Evolutionary conservation across 92 coral and sea anemone species (phyloP).

Genomic region (Phenganax stokvisi): DNA sequence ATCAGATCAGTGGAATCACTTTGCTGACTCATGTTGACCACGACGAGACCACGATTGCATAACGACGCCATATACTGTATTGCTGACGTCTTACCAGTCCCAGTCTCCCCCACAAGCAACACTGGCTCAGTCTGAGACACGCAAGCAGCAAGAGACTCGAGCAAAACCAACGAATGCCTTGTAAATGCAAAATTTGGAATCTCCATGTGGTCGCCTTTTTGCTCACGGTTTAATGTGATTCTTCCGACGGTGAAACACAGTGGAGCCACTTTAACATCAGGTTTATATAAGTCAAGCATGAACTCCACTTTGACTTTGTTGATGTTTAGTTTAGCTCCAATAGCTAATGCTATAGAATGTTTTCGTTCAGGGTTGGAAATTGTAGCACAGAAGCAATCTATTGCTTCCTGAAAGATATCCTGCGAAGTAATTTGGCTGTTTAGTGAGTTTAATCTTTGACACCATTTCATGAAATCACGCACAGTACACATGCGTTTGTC

Average conservation of each 20-base stretch:
- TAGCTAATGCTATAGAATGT: constrained; percentile 55
- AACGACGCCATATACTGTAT: constrained; percentile 73
- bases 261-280: constrained; percentile 63
- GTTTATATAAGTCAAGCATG: constrained; percentile 68
- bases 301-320: constrained; percentile 81
- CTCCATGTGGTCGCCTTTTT: not conserved
- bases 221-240: constrained; percentile 56
- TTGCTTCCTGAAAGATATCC: constrained; percentile 89
- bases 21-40: constrained; percentile 96
- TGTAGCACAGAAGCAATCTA: constrained; percentile 85
- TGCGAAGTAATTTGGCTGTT: constrained; percentile 56
- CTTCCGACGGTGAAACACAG: constrained; percentile 79
- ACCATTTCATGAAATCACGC: constrained; percentile 92
- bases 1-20: constrained; percentile 93
- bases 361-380: constrained; percentile 61
- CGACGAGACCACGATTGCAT: constrained; percentile 63
- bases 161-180: constrained; percentile 71
- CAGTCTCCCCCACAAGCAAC: constrained; percentile 92
- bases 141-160: constrained; percentile 82
- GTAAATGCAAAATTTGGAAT: constrained; percentile 76
- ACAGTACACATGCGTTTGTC: constrained; percentile 75
- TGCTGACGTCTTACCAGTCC: constrained; percentile 94
- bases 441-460: constrained; percentile 58
- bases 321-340: constrained; percentile 89
- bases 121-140: constrained; percentile 81